These are phyloP conservation scores for Gadopsis bispinosus DNA, from an alignment of 2,797 vertebrate species.

Conservation along the genomic window DNA sequence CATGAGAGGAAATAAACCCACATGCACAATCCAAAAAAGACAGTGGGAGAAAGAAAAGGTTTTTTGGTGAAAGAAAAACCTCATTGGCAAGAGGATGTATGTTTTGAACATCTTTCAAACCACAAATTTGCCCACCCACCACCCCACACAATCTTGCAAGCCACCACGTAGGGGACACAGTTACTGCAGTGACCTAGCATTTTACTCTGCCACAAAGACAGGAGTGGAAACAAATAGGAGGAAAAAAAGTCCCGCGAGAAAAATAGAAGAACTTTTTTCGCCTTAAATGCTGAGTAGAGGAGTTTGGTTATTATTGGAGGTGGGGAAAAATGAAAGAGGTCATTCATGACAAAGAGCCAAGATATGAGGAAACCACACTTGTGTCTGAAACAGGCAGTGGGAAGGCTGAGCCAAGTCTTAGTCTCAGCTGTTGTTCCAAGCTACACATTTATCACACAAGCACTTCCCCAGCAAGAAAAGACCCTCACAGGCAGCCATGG, in stretches of 20 bases:
- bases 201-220: slow-evolving; percentile 75
- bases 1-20: slow-evolving; percentile 37
- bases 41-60: slow-evolving; percentile 45
- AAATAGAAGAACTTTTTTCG: slow-evolving; percentile 63
- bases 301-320: slow-evolving; percentile 84
- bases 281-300: slow-evolving; percentile 82
- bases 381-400: slow-evolving; percentile 82
- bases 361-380: slow-evolving; percentile 86
- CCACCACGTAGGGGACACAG: slow-evolving; percentile 70
- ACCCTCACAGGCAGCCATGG: slow-evolving; percentile 66
- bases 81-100: slow-evolving; percentile 46
- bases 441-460: slow-evolving; percentile 85
- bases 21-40: slow-evolving; percentile 16
- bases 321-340: slow-evolving; percentile 84
- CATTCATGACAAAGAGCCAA: slow-evolving; percentile 86
- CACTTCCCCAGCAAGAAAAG: slow-evolving; percentile 81
- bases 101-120: slow-evolving; percentile 61
- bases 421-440: slow-evolving; percentile 87
- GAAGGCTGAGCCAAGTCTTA: slow-evolving; percentile 75
- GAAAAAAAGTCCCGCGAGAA: slow-evolving; percentile 59
- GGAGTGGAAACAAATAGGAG: slow-evolving; percentile 81
- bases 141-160: slow-evolving; percentile 56
- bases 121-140: slow-evolving; percentile 52
- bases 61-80: slow-evolving; percentile 51
- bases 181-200: slow-evolving; percentile 76